Evolutionary conservation across 2,797 vertebrate genomes (phyloP).

Genomic region (Sternotherus odoratus): DNA sequence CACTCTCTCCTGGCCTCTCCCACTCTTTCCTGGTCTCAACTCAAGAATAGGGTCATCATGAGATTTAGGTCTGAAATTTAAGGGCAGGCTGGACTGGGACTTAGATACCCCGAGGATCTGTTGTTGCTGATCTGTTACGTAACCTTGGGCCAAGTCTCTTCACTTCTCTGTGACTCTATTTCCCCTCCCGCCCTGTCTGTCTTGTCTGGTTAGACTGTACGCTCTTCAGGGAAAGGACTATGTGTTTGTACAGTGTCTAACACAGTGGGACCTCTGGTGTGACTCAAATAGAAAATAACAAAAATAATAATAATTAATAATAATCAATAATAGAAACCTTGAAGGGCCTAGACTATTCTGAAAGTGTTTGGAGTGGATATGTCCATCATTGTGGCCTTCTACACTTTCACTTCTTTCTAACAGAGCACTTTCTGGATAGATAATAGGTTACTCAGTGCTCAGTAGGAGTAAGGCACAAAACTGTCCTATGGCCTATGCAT

Average conservation of each 20-base stretch:
- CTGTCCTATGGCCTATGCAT: rapidly evolving
- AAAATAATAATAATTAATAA: background rate
- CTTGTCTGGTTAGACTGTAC: background rate
- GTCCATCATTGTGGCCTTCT: background rate
- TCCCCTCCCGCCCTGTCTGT: background rate
- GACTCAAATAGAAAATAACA: background rate
- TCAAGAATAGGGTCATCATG: background rate
- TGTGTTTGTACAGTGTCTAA: background rate
- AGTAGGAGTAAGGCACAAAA: background rate
- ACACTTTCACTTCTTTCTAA: background rate
- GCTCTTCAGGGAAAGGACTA: background rate
- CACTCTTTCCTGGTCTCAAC: background rate
- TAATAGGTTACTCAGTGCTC: background rate
- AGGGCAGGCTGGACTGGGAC: background rate
- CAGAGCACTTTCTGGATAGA: background rate
- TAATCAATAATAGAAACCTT: rapidly evolving
- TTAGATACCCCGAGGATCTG: background rate
- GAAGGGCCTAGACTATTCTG: background rate
- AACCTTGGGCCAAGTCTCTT: background rate
- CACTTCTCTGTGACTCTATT: background rate
- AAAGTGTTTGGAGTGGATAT: background rate
- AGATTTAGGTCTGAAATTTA: background rate
- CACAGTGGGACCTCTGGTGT: background rate
- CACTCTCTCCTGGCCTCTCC: background rate
- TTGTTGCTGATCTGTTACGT: background rate